Conservation (phyloP, 2,797 vertebrate genomes). For the Microctenopoma steveboyesi region DNA sequence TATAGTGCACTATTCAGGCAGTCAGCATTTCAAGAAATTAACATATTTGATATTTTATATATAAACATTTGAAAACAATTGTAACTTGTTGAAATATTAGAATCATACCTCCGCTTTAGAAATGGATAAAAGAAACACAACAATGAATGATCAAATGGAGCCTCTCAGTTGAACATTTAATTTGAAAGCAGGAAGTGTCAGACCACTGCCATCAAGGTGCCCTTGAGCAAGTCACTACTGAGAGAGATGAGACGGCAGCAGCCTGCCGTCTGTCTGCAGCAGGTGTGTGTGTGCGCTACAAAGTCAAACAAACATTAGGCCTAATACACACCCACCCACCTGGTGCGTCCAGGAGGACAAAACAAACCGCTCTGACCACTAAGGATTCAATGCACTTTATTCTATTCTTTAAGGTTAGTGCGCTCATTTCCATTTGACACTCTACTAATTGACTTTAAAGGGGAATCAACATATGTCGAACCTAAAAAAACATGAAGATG, state of each 20-base stretch:
- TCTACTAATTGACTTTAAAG: too few species aligned
- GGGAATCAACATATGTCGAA: too few species aligned
- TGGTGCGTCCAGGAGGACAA: slow-evolving; percentile 40
- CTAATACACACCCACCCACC: slow-evolving; percentile 34
- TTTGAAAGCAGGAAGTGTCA: slow-evolving; percentile 28
- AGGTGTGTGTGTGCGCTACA: slow-evolving; percentile 44
- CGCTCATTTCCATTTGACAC: background rate
- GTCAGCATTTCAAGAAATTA: too few species aligned
- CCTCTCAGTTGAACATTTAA: slow-evolving; percentile 11
- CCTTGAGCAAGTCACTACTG: slow-evolving; percentile 44
- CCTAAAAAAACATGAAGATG: too few species aligned
- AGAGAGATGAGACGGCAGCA: slow-evolving; percentile 27
- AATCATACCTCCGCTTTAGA: too few species aligned
- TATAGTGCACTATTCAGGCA: too few species aligned
- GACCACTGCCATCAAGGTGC: slow-evolving; percentile 25
- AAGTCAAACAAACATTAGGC: slow-evolving; percentile 29
- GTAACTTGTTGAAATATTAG: too few species aligned
- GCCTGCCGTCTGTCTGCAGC: slow-evolving; percentile 22
- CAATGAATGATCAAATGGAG: background rate
- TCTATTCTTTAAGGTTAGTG: background rate
- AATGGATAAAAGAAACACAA: too few species aligned
- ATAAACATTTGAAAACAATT: too few species aligned
- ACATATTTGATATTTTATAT: too few species aligned
- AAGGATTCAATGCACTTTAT: background rate
- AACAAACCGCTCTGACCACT: slow-evolving; percentile 5